These are phyloP conservation scores for Platalea minor DNA, from an alignment of 2,797 vertebrate species.

Conservation along the genomic window DNA sequence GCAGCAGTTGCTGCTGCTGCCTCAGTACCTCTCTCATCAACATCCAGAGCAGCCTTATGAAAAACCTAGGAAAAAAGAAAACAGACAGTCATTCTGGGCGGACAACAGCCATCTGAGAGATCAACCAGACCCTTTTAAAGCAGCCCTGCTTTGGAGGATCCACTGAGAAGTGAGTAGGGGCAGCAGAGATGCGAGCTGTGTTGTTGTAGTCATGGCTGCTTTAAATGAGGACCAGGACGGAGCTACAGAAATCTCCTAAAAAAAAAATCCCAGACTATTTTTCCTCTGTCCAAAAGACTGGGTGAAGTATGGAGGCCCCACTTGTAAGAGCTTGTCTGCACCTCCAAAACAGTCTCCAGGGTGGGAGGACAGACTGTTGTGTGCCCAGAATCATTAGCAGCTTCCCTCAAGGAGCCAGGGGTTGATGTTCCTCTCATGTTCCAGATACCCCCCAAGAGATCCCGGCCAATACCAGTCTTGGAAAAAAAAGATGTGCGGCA, in stretches of 20 bases:
- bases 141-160: not conserved
- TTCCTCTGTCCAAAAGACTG: not conserved
- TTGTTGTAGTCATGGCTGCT: not conserved
- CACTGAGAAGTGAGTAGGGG: not conserved
- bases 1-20: conserved; percentile 78
- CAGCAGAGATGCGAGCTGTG: not conserved
- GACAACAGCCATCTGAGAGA: not conserved
- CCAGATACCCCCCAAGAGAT: not conserved
- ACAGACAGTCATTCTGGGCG: not conserved
- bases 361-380: not conserved
- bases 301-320: not conserved
- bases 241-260: not conserved
- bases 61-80: conserved; percentile 76
- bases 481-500: not conserved
- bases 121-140: not conserved
- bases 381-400: not conserved
- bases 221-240: not conserved
- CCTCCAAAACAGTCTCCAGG: not conserved
- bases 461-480: not conserved
- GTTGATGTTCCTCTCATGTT: not conserved
- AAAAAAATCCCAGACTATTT: not conserved
- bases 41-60: conserved; percentile 86
- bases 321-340: not conserved
- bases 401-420: not conserved
- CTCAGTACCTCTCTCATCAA: conserved; percentile 87